Evolutionary conservation across 2,797 vertebrate genomes (phyloP).

Genomic region (Danio choprae): DNA sequence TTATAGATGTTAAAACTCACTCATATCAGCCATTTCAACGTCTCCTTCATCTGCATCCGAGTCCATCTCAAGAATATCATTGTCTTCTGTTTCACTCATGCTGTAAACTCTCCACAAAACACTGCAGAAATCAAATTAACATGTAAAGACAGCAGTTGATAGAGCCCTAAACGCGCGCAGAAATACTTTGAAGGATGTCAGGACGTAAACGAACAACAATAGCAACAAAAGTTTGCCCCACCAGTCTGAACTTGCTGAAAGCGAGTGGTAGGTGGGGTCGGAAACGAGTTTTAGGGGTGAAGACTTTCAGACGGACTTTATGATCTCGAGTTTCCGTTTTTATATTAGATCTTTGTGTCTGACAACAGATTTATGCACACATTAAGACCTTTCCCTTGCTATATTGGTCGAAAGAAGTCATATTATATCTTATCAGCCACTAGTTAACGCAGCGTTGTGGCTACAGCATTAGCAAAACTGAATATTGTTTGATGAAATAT

Average conservation of each 20-base stretch:
- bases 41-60: constrained; percentile 61
- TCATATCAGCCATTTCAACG: constrained; percentile 55
- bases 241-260: constrained; percentile 6
- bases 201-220: background rate
- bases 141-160: background rate
- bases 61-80: constrained; percentile 72
- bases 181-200: background rate
- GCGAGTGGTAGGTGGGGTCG: constrained; percentile 21
- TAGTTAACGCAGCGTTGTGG: background rate
- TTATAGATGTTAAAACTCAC: constrained; percentile 62
- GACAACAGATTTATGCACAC: background rate
- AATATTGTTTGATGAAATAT: background rate
- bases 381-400: background rate
- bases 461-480: background rate
- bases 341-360: background rate
- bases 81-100: constrained; percentile 60
- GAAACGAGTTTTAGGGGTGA: background rate
- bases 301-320: background rate
- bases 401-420: background rate
- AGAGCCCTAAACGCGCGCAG: background rate
- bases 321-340: background rate
- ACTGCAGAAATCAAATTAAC: background rate
- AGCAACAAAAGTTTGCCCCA: background rate
- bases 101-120: constrained; percentile 10
- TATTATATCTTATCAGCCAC: no score